Evolutionary conservation across 2,113 vertebrate species (phyloP), one percentile per base, ranked within the genome.

Genomic region (Rhea pennata): DNA sequence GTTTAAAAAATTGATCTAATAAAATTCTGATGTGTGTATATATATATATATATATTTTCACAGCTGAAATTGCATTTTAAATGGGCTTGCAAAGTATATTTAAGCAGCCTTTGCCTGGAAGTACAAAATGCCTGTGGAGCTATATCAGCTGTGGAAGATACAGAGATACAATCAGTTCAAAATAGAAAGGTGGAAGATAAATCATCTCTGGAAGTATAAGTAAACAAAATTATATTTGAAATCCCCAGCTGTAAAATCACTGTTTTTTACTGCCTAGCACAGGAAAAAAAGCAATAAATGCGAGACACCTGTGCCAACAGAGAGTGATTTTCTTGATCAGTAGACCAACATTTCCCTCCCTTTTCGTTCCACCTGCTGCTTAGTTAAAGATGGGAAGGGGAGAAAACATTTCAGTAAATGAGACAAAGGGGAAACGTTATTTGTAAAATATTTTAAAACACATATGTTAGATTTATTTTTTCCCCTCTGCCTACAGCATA

Each of bases 141-240:
- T 87, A 8, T 62, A 58, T 79, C 77, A 73, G 13, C 46, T 80
- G 10, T 84, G 44, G 56, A 92, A 92, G 78, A 85, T 24, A 75
- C 0, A 94, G 33, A 54, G n/a, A 79, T 59, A 81, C 66, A 96
- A 53, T 59, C 20, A 5, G 2, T 88, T 90, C 77, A 90, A 77
- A 96, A 88, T 27, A 92, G 56, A 76, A 95, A 79, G 40, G 3
- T 62, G 31, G n/a, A 84, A 89, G 71, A 84, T 51, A 91, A 88
- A 90, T 95, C 29, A 83, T 72, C 50, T 74, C 29, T 62, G 42
- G 31, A 93, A 91, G 19, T 51, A 84, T 54, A 88, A 86, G 71
- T 70, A 87, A 86, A 88, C 50, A 84, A 94, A 93, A 93, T 54
- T 40, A 33, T 87, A 46, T 56, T 91, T 94, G 36, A 76, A 91